Evolutionary conservation across 2,888 invertebrate genomes (phyloP), one percentile per base, ranked within the genome.

Genomic region (Dasysyrphus tricinctus): DNA sequence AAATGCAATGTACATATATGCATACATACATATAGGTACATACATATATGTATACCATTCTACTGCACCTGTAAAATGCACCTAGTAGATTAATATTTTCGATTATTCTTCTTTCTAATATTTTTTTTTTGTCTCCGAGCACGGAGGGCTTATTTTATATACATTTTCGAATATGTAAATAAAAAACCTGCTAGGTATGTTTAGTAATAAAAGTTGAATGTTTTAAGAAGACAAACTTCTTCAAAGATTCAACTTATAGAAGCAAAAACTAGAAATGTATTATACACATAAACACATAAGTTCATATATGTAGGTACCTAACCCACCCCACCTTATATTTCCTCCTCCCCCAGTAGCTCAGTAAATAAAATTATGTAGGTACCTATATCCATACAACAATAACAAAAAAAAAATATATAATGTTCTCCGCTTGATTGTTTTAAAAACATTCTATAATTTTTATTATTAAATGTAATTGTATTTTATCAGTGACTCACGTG

Each of bases 1-100:
- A 77, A 69, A 78, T 82, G 59, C 67, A 73, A 65, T 72, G 49
- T 72, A 54, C 61, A 44, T 63, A 56, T 19, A 4, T 57, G 5
- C 54, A 29, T 54, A 29, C 7, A 14, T n/a, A n/a, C 1, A 3
- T 7, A n/a, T 5, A 49, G 32, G 3, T 24, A 24, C 3, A 24
- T 19, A n/a, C n/a, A 49, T 11, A 11, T 54, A 54, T 14, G 29
- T 54, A 54, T 54, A 32, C 24, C 51, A 29, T 4, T 54, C 7
- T 54, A 54, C 14, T 51, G 54, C 29, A 54, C 29, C 29, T 54
- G n/a, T 32, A 32, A 54, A n/a, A 29, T 77, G 56, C 47, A 56
- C 34, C 61, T 42, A 61, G 32, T n/a, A 47, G 47, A 54, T 54
- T n/a, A 54, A 54, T 54, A 32, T 54, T 32, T 54, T 32, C n/a